Evolutionary conservation across 2,113 vertebrate genomes (phyloP).

Genomic region (Gasterosteus aculeatus): DNA sequence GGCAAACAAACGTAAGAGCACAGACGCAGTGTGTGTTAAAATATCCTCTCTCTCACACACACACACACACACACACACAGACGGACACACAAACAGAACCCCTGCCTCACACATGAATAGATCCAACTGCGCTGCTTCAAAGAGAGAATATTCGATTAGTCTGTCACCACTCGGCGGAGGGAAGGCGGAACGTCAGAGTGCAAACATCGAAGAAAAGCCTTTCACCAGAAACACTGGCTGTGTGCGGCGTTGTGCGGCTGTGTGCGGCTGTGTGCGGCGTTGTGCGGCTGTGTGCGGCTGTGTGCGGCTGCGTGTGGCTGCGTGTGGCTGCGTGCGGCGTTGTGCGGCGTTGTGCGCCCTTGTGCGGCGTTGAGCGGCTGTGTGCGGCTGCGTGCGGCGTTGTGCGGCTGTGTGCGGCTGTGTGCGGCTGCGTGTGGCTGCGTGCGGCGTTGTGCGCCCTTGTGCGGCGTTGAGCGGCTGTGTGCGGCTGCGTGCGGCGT

Average conservation of each 20-base stretch:
- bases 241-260: not conserved
- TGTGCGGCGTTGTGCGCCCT: no score
- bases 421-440: no score
- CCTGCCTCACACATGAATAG: constrained; percentile 63
- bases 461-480: no score
- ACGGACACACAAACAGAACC: constrained; percentile 24
- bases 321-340: no score
- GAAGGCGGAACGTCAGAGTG: constrained; percentile 35
- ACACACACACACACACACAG: constrained; percentile 24
- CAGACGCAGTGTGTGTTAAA: constrained; percentile 41
- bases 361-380: no score
- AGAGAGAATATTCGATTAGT: constrained; percentile 75
- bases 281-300: no score
- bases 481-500: no score
- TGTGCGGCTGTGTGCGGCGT: not conserved
- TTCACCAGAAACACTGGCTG: constrained; percentile 10
- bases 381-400: no score
- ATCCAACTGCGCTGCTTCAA: constrained; percentile 65
- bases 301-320: no score
- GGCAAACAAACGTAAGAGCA: constrained; percentile 39
- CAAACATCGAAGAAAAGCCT: constrained; percentile 19
- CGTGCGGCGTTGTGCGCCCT: no score
- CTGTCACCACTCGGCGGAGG: constrained; percentile 60
- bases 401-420: no score
- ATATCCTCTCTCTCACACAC: constrained; percentile 7